phyloP scores from a whole-genome alignment of 2,113 vertebrate species.

The Cromileptes altivelis region DNA sequence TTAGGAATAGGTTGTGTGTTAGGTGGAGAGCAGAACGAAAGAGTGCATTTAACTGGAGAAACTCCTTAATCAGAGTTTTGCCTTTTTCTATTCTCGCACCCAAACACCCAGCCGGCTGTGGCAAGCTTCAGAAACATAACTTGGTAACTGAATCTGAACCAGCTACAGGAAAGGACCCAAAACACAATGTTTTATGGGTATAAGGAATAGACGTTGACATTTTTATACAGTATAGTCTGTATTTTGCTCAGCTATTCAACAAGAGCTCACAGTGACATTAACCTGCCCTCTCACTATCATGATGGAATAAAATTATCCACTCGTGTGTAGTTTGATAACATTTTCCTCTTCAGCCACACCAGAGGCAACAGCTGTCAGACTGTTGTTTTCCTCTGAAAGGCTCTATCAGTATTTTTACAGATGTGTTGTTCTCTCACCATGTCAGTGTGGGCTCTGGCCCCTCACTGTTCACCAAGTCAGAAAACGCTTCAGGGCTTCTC shows the following conservation, averaged over 20 bases:
- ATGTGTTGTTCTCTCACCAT: conserved; percentile 61
- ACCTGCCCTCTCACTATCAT: background rate
- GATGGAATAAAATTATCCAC: conserved; percentile 24
- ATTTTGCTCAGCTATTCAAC: background rate
- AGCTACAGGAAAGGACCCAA: conserved; percentile 5
- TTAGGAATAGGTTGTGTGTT: conserved; percentile 9
- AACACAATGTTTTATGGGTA: conserved; percentile 10
- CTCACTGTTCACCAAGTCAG: conserved; percentile 27
- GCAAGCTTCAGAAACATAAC: background rate
- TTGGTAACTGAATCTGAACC: background rate
- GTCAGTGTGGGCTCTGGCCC: conserved; percentile 29
- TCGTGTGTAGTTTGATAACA: conserved; percentile 13
- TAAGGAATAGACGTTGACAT: background rate
- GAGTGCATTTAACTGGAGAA: conserved; percentile 63
- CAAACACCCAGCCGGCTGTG: conserved; percentile 4
- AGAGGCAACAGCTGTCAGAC: conserved; percentile 62
- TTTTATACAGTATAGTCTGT: background rate
- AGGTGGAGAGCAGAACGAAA: conserved; percentile 25
- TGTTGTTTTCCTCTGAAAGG: conserved; percentile 50
- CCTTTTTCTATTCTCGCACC: conserved; percentile 34
- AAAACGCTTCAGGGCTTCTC: conserved; percentile 19
- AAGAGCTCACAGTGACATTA: background rate
- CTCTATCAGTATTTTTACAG: conserved; percentile 74
- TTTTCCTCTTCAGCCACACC: conserved; percentile 44
- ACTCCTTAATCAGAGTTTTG: conserved; percentile 22